phyloP scores from a whole-genome alignment of 2,888 invertebrate species.

The Scelioninae gen. 1 region DNA sequence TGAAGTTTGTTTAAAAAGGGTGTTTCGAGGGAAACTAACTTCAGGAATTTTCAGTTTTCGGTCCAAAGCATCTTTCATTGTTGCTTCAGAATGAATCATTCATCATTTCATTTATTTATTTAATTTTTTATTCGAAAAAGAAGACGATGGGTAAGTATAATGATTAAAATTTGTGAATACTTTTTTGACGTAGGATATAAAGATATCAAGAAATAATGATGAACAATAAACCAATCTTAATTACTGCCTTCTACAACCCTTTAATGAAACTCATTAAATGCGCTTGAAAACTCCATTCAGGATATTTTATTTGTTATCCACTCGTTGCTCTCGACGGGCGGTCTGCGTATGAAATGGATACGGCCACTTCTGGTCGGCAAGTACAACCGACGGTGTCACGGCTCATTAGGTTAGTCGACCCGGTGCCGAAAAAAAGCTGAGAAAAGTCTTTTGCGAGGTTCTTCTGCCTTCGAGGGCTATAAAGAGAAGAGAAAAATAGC shows the following conservation, averaged over 20 bases:
- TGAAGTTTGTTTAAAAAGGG: conserved; percentile 56
- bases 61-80: too few species aligned
- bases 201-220: too few species aligned
- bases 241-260: too few species aligned
- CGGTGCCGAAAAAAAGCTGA: conserved; percentile 39
- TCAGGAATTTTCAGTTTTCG: not conserved
- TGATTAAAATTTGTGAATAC: too few species aligned
- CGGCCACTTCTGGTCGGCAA: conserved; percentile 39
- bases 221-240: too few species aligned
- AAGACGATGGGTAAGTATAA: too few species aligned
- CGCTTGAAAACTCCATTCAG: conserved; percentile 74
- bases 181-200: too few species aligned
- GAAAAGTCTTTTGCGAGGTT: conserved; percentile 46
- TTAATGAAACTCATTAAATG: conserved; percentile 28
- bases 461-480: conserved; percentile 29
- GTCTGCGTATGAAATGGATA: conserved; percentile 72
- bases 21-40: not conserved
- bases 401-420: conserved; percentile 65
- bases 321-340: conserved; percentile 69
- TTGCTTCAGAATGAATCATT: too few species aligned
- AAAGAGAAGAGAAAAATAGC: conserved; percentile 62
- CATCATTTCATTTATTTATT: too few species aligned
- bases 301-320: conserved; percentile 77
- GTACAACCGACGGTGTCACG: conserved; percentile 60
- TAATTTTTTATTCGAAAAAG: too few species aligned